A percentile compares a stretch with the other conserved stretches of the same genome.
These are phyloP conservation scores for Zootermopsis nevadensis DNA, from an alignment of 2,888 invertebrate species.

Conservation along the genomic window DNA sequence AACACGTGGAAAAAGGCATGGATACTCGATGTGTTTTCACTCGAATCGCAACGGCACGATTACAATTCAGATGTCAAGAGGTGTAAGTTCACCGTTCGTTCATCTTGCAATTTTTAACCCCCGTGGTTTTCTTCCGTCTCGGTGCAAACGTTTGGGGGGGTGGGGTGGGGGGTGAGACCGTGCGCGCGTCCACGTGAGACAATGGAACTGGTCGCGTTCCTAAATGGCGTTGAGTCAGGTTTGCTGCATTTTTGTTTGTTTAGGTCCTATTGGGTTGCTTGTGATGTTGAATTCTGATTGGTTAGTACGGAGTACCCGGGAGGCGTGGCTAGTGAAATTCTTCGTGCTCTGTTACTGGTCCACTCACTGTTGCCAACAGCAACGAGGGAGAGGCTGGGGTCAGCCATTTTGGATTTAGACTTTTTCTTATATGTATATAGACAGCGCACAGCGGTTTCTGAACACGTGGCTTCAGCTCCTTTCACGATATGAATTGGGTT, in stretches of 20 bases:
- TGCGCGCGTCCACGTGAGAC: background rate
- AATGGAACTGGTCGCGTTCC: background rate
- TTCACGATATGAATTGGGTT: background rate
- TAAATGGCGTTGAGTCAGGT: background rate
- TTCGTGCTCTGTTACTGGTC: background rate
- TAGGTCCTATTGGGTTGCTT: constrained; percentile 13
- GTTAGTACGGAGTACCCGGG: background rate
- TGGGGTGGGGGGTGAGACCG: too few species aligned
- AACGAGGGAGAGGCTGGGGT: background rate
- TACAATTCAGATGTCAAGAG: too few species aligned
- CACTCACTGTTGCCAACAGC: background rate
- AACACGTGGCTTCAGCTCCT: background rate
- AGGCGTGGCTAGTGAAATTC: background rate
- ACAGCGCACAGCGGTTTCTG: background rate
- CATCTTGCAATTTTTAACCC: too few species aligned
- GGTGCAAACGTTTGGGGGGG: too few species aligned
- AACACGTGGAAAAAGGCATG: too few species aligned
- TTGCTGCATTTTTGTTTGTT: constrained; percentile 9
- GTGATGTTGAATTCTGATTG: background rate
- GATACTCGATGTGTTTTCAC: too few species aligned
- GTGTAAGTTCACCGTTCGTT: too few species aligned
- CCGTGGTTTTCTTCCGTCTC: too few species aligned
- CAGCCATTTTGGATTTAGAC: constrained; percentile 3
- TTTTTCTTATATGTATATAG: background rate
- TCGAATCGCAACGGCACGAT: too few species aligned